Percentiles rank a stretch among this genome's conserved stretches.
Conservation (phyloP, 2,113 vertebrate species). For the Alexandromys fortis region DNA sequence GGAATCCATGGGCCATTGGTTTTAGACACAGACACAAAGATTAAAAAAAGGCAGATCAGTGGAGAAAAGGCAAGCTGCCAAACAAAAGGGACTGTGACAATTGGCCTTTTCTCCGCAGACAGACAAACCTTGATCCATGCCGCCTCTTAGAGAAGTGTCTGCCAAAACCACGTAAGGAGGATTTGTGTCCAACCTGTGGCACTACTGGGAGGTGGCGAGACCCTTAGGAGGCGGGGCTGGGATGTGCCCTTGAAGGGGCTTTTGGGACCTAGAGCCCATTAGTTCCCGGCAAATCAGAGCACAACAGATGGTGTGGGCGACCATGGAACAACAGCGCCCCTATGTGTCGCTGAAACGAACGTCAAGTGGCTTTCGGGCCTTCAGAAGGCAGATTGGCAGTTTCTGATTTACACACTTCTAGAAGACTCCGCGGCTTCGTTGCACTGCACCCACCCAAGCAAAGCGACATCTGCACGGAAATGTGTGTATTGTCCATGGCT, state of each 20-base stretch:
- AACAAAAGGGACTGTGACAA: neutral
- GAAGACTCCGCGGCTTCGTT: neutral
- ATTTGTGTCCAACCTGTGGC: neutral
- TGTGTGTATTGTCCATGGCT: too few species aligned
- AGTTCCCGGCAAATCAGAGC: neutral
- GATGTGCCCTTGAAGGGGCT: neutral
- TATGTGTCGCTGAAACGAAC: neutral
- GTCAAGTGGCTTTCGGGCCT: neutral
- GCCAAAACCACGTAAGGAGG: neutral
- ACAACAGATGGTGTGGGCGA: neutral
- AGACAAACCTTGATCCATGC: neutral
- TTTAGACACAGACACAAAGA: constrained; percentile 6
- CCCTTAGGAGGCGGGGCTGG: neutral
- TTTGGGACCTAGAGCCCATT: neutral
- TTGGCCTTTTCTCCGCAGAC: neutral
- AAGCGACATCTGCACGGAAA: neutral
- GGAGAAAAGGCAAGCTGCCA: neutral
- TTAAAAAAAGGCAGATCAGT: neutral
- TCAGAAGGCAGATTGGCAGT: too few species aligned
- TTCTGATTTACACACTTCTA: neutral
- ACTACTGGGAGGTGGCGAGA: neutral
- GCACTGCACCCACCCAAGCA: too few species aligned
- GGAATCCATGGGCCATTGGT: neutral
- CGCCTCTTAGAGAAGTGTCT: too few species aligned
- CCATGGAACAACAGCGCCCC: neutral